Conservation (phyloP, 2,797 vertebrate species). For the Todus mexicanus region DNA sequence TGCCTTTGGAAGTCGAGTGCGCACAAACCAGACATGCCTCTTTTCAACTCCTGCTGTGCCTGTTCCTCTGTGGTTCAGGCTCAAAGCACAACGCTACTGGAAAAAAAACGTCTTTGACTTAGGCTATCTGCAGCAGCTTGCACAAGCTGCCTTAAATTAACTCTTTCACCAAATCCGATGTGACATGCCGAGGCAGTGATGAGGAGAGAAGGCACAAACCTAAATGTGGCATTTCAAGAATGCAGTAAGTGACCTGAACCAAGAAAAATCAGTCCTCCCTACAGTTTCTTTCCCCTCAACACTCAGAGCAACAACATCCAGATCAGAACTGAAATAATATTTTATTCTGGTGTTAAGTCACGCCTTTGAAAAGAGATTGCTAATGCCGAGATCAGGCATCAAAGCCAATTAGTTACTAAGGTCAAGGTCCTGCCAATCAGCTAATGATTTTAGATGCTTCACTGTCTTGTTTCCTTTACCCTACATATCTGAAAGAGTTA, state of each 20-base stretch:
- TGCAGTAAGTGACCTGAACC: neutral
- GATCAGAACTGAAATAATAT: neutral
- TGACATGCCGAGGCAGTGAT: neutral
- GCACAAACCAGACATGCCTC: neutral
- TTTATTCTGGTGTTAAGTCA: neutral
- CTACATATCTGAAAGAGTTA: neutral
- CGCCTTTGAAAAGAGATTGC: neutral
- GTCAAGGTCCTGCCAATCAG: neutral
- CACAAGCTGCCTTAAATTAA: conserved; percentile 11
- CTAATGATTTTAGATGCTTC: neutral
- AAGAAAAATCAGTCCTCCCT: neutral
- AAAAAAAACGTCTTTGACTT: conserved; percentile 2
- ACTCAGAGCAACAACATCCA: neutral
- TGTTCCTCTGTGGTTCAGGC: neutral
- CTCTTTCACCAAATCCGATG: conserved; percentile 1
- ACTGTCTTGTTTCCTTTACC: neutral
- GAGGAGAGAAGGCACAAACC: neutral
- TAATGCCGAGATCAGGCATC: neutral
- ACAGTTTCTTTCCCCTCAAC: neutral
- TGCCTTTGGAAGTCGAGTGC: neutral
- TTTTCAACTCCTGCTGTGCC: neutral
- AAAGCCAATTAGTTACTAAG: neutral
- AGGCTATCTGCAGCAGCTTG: neutral
- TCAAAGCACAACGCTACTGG: neutral
- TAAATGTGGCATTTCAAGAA: neutral